Evolutionary conservation across 2,797 vertebrate genomes (phyloP), one percentile per base, ranked within the genome.

Genomic region (Myiothlypis chrysogaster): DNA sequence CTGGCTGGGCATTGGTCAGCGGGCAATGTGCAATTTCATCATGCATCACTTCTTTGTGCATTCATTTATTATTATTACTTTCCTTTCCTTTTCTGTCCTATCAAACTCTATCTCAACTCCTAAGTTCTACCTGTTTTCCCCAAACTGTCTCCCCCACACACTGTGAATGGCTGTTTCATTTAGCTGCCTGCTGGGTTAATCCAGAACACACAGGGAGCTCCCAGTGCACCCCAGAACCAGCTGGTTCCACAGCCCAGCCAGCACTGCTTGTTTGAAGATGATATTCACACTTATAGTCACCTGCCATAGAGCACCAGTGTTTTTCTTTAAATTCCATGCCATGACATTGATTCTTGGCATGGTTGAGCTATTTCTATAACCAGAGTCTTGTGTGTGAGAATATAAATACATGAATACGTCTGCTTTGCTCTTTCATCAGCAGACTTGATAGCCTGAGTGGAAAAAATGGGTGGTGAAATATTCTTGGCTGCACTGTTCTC

Each of bases 401-500:
- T 71, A 27, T 20, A 75, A 87, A 82, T 35, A 44, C 2, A 49
- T 30, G 1, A 69, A 34, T 52, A 59, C 7, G 4, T 70, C 32
- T 9, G 3, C 24, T 53, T 41, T 61, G 10, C 34, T 84, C 35
- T 83, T 88, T 61, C 47, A 20, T 64, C 37, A 34, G 25, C n/a
- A 79, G 59, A 66, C n/a, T 87, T 60, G 44, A 68, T 53, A 73
- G 61, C 56, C 39, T 63, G 39, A 90, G 43, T 71, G 57, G 68
- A 70, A 85, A 93, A 94, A 91, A 47, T 4, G 19, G n/a, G 22
- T 56, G 55, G n/a, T 59, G 69, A 94, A 92, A 92, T 50, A 94
- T 61, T 83, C 55, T 69, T 86, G 77, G 72, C 59, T 78, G 55
- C 41, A n/a, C 10, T 71, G 6, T 50, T 83, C 10, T 32, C 30